Evolutionary conservation across 2,888 invertebrate species (phyloP).

Genomic region (Dryobotodes eremita): DNA sequence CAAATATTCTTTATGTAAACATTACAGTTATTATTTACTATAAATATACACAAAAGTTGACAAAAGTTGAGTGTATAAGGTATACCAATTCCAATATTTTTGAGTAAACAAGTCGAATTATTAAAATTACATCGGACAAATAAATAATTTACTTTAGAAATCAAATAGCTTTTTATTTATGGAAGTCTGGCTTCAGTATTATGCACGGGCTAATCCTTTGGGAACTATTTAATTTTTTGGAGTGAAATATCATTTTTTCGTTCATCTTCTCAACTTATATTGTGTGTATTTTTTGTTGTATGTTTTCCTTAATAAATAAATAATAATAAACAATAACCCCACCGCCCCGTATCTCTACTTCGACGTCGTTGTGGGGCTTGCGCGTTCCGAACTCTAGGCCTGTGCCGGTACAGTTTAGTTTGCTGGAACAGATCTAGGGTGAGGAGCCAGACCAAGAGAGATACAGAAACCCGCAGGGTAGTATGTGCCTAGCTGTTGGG

Average conservation of each 20-base stretch:
- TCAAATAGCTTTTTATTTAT: conserved; percentile 41
- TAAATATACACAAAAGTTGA: conserved; percentile 14
- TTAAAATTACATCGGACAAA: conserved; percentile 30
- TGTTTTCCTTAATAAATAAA: no score
- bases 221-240: conserved; percentile 21
- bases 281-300: no score
- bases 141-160: conserved; percentile 26
- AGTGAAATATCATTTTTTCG: conserved; percentile 16
- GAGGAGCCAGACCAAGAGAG: no score
- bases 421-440: no score
- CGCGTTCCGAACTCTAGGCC: no score
- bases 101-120: conserved; percentile 15
- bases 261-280: neutral
- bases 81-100: conserved; percentile 33
- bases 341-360: no score
- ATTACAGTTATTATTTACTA: conserved; percentile 10
- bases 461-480: no score
- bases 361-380: no score
- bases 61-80: neutral
- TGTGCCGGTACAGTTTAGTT: no score
- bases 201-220: conserved; percentile 21
- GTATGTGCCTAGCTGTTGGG: no score
- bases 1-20: conserved; percentile 9
- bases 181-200: neutral
- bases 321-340: no score